These are phyloP conservation scores for Harpalus rufipes DNA, from an alignment of 2,888 invertebrate genomes.

Conservation along the genomic window DNA sequence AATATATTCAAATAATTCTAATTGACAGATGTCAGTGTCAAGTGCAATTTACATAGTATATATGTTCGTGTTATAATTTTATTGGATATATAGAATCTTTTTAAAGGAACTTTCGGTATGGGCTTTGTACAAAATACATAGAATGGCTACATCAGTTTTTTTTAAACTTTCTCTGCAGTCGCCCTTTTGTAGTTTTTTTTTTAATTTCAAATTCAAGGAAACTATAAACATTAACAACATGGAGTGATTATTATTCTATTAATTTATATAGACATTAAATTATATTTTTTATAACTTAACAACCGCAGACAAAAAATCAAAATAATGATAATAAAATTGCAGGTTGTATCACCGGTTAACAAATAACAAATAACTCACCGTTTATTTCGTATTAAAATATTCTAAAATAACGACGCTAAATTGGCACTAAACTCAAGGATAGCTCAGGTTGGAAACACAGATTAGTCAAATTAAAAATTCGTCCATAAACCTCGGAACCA, in stretches of 20 bases:
- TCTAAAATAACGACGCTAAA: constrained; percentile 42
- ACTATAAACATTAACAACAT: not conserved
- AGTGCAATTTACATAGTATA: no score
- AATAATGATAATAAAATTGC: constrained; percentile 42
- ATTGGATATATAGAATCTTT: no score
- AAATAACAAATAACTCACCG: constrained; percentile 55
- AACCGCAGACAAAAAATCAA: constrained; percentile 10
- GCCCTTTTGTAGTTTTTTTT: not conserved
- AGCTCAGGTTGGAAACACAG: constrained; percentile 26
- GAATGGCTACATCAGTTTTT: no score
- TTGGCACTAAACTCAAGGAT: constrained; percentile 42
- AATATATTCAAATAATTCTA: no score
- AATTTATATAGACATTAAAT: constrained; percentile 29
- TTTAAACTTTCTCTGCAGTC: not conserved
- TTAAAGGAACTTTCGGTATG: no score
- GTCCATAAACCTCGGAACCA: constrained; percentile 37
- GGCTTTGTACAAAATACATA: no score
- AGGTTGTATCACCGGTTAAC: constrained; percentile 48
- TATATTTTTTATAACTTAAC: constrained; percentile 7
- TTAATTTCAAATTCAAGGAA: constrained; percentile 7
- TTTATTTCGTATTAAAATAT: constrained; percentile 53
- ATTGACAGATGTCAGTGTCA: no score
- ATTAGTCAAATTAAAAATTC: constrained; percentile 49
- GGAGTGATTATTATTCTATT: constrained; percentile 14
- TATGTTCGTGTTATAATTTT: no score